These are phyloP conservation scores for Calliopsis andreniformis DNA, from an alignment of 1,140 invertebrate species.

Conservation along the genomic window DNA sequence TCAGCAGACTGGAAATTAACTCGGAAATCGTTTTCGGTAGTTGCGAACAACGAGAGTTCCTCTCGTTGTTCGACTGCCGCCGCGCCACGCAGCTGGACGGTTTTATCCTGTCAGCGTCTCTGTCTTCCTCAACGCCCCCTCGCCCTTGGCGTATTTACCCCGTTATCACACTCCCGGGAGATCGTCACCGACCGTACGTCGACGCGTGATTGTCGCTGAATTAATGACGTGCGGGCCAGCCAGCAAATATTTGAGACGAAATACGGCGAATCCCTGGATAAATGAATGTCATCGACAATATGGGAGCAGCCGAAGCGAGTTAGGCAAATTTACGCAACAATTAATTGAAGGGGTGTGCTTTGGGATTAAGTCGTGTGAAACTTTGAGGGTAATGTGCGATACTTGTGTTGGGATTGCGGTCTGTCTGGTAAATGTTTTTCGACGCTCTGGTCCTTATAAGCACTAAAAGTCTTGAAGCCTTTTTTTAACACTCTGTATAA, in stretches of 20 bases:
- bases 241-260: constrained; percentile 34
- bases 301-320: neutral
- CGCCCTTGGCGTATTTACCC: neutral
- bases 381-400: no score
- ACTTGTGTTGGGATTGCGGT: no score
- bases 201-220: constrained; percentile 2
- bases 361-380: neutral
- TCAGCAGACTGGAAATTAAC: constrained; percentile 39
- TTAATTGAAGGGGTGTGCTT: constrained; percentile 14
- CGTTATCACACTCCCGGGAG: constrained; percentile 3
- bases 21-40: constrained; percentile 31
- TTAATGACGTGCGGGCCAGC: constrained; percentile 15
- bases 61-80: neutral
- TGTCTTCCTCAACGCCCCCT: no score
- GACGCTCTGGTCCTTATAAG: no score
- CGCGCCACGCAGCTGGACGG: constrained; percentile 1
- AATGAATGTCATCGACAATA: constrained; percentile 16
- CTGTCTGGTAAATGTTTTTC: no score
- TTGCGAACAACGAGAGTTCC: constrained; percentile 18
- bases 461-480: no score
- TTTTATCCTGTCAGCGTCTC: constrained; percentile 12
- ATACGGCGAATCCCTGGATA: neutral
- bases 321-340: constrained; percentile 17
- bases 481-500: no score
- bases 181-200: neutral